A percentile compares a stretch with the other conserved stretches of the same genome.
Evolutionary conservation across 2,888 invertebrate genomes (phyloP).

Genomic region (Clusia tigrina): DNA sequence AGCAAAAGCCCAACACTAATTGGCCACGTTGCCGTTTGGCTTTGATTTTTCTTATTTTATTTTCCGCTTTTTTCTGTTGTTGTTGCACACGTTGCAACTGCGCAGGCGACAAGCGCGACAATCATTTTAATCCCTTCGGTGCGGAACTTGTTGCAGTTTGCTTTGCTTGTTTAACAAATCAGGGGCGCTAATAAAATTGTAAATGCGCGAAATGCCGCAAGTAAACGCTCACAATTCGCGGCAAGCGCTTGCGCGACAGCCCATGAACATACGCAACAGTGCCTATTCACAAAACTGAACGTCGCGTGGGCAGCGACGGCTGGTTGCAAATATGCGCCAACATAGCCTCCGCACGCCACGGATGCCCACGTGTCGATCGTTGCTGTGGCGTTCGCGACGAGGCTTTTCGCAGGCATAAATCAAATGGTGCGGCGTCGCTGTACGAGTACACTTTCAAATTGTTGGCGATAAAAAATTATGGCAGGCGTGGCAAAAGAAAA

Average conservation of each 20-base stretch:
- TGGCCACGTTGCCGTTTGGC: neutral
- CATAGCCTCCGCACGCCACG: neutral
- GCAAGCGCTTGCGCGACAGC: no score
- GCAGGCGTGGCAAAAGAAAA: neutral
- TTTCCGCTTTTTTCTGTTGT: no score
- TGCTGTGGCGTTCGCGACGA: neutral
- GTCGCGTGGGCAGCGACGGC: neutral
- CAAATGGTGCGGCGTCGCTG: neutral
- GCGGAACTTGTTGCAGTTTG: neutral
- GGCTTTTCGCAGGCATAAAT: neutral
- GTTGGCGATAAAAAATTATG: conserved; percentile 4
- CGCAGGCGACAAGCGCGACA: neutral
- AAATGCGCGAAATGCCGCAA: neutral
- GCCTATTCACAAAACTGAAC: neutral
- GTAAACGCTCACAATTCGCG: no score
- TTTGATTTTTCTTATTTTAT: neutral
- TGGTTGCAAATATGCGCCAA: neutral
- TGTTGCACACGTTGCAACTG: neutral
- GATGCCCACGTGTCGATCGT: neutral
- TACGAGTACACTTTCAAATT: neutral
- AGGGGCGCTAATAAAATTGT: neutral
- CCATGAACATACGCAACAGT: no score
- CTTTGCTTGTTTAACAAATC: neutral
- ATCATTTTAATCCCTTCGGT: neutral
- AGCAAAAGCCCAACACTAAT: neutral